Evolutionary conservation across 1,140 invertebrate genomes (phyloP).

Genomic region (Pogonus chalceus): DNA sequence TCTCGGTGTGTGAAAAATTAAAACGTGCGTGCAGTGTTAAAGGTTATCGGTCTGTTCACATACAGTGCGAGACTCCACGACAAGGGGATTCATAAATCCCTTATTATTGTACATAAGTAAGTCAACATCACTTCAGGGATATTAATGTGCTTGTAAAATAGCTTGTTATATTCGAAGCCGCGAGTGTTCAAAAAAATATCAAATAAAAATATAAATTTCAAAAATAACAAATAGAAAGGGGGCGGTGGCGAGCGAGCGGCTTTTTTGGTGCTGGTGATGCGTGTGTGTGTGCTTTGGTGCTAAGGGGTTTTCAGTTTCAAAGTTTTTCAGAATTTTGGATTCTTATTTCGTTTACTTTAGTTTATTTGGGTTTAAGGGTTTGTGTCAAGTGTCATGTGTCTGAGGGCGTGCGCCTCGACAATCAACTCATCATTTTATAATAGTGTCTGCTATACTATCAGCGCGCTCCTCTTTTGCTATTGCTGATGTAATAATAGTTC

Average conservation of each 20-base stretch:
- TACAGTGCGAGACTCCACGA: not conserved
- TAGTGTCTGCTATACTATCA: not conserved
- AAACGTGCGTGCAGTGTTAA: slow-evolving; percentile 12
- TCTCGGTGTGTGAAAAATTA: not conserved
- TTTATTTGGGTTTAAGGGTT: slow-evolving; percentile 7
- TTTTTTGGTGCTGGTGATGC: no score
- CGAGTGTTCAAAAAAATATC: no score
- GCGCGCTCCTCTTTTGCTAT: not conserved
- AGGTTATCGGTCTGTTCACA: not conserved
- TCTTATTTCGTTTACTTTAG: no score
- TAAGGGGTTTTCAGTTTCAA: no score
- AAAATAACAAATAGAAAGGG: no score
- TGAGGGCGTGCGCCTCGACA: not conserved
- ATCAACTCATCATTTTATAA: not conserved
- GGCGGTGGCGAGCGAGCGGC: no score
- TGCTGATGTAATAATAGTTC: slow-evolving; percentile 12
- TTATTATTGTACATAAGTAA: not conserved
- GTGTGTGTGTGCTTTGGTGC: no score
- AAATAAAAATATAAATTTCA: no score
- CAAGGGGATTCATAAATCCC: not conserved
- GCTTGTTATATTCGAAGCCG: no score
- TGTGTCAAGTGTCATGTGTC: not conserved
- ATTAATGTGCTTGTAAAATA: no score
- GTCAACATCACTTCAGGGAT: no score
- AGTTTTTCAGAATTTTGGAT: no score